Conservation (phyloP, 2,113 vertebrate species). For the Entomyzon cyanotis region DNA sequence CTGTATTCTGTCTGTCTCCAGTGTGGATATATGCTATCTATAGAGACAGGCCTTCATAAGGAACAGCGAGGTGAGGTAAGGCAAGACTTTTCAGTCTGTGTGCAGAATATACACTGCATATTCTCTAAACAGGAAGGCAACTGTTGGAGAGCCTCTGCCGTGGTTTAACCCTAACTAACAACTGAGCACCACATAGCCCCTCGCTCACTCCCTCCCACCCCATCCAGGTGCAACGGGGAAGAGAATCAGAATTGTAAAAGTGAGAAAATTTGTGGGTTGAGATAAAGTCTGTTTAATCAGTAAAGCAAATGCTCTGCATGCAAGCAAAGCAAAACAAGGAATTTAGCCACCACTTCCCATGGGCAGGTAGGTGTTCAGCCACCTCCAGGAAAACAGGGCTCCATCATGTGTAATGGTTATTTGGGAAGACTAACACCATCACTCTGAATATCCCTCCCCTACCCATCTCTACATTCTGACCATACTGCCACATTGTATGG, state of each 20-base stretch:
- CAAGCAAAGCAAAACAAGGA: background rate
- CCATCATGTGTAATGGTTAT: background rate
- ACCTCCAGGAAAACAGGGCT: background rate
- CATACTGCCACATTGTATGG: background rate
- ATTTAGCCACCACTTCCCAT: background rate
- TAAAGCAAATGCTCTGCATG: background rate
- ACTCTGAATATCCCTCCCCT: background rate
- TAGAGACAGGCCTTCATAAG: background rate
- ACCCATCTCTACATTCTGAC: background rate
- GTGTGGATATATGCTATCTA: background rate
- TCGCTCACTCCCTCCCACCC: background rate
- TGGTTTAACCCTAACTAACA: background rate
- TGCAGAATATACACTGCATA: too few species aligned
- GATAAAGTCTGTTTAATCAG: background rate
- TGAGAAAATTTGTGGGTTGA: background rate
- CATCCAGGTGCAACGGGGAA: background rate
- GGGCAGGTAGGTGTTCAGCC: background rate
- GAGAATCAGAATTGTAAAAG: rapidly evolving
- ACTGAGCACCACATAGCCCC: background rate
- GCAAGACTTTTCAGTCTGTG: background rate
- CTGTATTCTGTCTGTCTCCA: background rate
- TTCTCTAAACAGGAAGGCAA: background rate
- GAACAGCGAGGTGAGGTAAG: background rate
- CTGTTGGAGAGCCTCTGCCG: background rate
- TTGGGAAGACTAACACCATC: background rate